Percentiles rank a stretch among this genome's conserved stretches.
Conservation (phyloP, 2,797 vertebrate species). For the Vipera latastei region DNA sequence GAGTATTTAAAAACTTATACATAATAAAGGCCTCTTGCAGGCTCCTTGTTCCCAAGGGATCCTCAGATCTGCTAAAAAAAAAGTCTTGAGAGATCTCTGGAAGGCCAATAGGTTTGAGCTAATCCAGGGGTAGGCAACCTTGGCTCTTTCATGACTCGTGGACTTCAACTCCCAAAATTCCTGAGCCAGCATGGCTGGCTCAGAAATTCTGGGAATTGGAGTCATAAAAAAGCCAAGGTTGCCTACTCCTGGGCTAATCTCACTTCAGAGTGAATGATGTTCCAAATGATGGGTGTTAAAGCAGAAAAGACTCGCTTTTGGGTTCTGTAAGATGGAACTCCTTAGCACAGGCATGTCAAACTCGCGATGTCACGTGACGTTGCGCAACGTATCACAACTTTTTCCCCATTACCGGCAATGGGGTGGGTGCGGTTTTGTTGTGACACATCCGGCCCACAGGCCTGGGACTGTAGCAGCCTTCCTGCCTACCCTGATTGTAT, state of each 20-base stretch:
- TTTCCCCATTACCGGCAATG: too few species aligned
- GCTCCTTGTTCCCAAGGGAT: background rate
- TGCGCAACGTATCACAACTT: too few species aligned
- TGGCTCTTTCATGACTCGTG: too few species aligned
- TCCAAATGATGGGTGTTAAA: background rate
- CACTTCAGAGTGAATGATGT: background rate
- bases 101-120: background rate
- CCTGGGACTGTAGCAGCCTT: background rate
- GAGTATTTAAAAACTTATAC: background rate
- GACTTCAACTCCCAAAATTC: too few species aligned
- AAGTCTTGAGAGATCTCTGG: background rate
- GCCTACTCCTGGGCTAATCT: background rate
- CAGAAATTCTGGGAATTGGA: too few species aligned
- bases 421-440: too few species aligned
- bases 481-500: background rate
- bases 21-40: background rate
- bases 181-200: too few species aligned
- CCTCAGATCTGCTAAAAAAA: background rate
- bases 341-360: background rate
- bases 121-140: too few species aligned
- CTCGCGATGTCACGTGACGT: too few species aligned
- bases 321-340: background rate
- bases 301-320: background rate
- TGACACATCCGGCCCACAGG: too few species aligned
- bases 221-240: too few species aligned